Percentiles rank a stretch among this genome's conserved stretches.
These are phyloP conservation scores for Spongia lamella DNA, from an alignment of 37 sponge, comb jelly and placozoan species.

Conservation along the genomic window DNA sequence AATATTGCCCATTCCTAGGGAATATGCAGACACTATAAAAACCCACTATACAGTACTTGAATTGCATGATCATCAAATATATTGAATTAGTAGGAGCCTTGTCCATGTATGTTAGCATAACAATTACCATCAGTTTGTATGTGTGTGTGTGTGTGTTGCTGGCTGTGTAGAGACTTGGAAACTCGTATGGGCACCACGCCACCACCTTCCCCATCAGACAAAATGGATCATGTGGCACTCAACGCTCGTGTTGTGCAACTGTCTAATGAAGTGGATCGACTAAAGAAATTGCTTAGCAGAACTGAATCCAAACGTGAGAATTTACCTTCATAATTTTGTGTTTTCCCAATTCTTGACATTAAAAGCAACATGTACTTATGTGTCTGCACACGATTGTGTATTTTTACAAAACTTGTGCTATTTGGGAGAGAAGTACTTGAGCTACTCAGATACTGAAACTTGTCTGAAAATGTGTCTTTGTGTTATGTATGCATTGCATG, in stretches of 20 bases:
- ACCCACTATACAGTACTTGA: no score
- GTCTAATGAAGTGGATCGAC: constrained; percentile 70
- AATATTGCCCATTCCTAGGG: no score
- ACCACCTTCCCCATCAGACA: constrained; percentile 89
- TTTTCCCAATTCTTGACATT: no score
- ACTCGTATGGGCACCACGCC: constrained; percentile 83
- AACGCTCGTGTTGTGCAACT: constrained; percentile 77
- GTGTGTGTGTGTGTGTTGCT: neutral
- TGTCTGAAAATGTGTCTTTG: no score
- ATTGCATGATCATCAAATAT: neutral
- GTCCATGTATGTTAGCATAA: neutral
- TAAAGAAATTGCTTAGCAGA: constrained; percentile 66
- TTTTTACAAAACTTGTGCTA: neutral
- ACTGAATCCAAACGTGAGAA: constrained; percentile 63
- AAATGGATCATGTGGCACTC: constrained; percentile 59
- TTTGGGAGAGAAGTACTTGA: no score
- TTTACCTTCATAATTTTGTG: no score
- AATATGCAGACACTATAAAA: no score
- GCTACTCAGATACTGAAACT: no score
- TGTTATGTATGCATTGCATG: no score
- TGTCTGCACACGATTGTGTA: neutral
- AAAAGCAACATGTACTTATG: no score
- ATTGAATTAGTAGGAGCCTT: neutral
- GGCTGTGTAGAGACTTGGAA: constrained; percentile 64
- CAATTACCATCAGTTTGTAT: neutral